Evolutionary conservation across 2,888 invertebrate genomes (phyloP).

Genomic region (Diaperis boleti): DNA sequence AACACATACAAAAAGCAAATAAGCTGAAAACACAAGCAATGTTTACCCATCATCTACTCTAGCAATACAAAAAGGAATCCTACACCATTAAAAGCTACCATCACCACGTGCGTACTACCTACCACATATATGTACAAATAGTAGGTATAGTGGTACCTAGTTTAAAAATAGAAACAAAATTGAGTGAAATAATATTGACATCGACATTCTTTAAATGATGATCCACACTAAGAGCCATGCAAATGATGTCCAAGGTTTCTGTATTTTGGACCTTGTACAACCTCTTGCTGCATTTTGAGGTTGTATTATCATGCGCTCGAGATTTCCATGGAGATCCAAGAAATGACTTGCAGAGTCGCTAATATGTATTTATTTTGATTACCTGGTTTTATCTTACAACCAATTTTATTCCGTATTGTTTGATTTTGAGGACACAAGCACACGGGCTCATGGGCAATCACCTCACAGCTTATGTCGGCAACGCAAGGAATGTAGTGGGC

Average conservation of each 20-base stretch:
- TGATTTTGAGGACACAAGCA: slow-evolving; percentile 70
- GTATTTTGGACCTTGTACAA: slow-evolving; percentile 58
- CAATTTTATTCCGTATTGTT: slow-evolving; percentile 61
- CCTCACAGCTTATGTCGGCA: slow-evolving; percentile 66
- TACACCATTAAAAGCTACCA: slow-evolving; percentile 27
- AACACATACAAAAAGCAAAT: slow-evolving; percentile 43
- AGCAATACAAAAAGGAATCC: slow-evolving; percentile 23
- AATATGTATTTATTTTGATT: slow-evolving; percentile 62
- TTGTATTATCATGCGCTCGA: slow-evolving; percentile 45
- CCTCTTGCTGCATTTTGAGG: slow-evolving; percentile 50
- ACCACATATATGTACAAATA: slow-evolving; percentile 34
- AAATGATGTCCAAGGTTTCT: slow-evolving; percentile 56
- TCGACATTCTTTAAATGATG: slow-evolving; percentile 52
- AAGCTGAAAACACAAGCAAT: slow-evolving; percentile 45
- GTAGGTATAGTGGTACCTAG: slow-evolving; percentile 44
- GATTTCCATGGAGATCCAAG: slow-evolving; percentile 46
- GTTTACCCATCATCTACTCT: slow-evolving; percentile 46
- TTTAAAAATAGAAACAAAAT: slow-evolving; percentile 42
- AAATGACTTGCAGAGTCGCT: slow-evolving; percentile 44
- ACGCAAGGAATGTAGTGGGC: slow-evolving; percentile 64
- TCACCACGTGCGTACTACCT: slow-evolving; percentile 28
- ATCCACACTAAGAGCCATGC: slow-evolving; percentile 52
- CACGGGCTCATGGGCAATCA: slow-evolving; percentile 69
- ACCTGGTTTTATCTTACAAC: slow-evolving; percentile 74
- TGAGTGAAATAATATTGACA: slow-evolving; percentile 53